Conservation (phyloP, 2,797 vertebrate genomes). For the Microchirus variegatus region DNA sequence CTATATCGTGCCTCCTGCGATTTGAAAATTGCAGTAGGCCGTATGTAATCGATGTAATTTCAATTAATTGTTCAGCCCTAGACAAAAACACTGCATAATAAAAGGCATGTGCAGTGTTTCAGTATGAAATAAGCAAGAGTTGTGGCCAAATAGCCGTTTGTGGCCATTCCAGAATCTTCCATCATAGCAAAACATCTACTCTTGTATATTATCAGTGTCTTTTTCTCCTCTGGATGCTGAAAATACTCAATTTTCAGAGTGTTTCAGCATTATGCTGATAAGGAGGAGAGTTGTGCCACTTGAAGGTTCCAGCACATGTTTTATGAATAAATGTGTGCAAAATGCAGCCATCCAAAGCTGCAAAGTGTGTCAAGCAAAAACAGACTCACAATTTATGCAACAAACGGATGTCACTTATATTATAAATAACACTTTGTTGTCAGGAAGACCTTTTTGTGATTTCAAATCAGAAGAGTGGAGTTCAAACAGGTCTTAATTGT, state of each 20-base stretch:
- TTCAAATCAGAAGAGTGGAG: slow-evolving; percentile 13
- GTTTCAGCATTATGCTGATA: slow-evolving; percentile 41
- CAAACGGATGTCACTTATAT: too few species aligned
- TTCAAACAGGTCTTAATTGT: slow-evolving; percentile 31
- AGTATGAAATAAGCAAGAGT: too few species aligned
- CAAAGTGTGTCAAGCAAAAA: slow-evolving; percentile 14
- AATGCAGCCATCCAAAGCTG: slow-evolving; percentile 26
- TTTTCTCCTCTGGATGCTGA: slow-evolving; percentile 21
- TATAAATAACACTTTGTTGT: slow-evolving; percentile 9
- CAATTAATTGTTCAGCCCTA: too few species aligned
- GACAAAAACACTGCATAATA: too few species aligned
- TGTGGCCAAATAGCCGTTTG: too few species aligned
- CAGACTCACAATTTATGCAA: slow-evolving; percentile 18
- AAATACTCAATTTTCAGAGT: slow-evolving; percentile 35
- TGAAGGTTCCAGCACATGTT: slow-evolving; percentile 40
- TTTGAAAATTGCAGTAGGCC: too few species aligned
- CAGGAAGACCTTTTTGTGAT: slow-evolving; percentile 9
- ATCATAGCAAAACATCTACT: slow-evolving; percentile 18
- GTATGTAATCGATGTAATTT: too few species aligned
- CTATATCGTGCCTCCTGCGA: too few species aligned
- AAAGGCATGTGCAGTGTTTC: too few species aligned
- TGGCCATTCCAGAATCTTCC: too few species aligned
- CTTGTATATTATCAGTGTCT: slow-evolving; percentile 20
- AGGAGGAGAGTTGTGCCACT: slow-evolving; percentile 46
- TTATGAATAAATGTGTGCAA: slow-evolving; percentile 44